Evolutionary conservation across 2,113 vertebrate genomes (phyloP).

Genomic region (Apodemus sylvaticus): DNA sequence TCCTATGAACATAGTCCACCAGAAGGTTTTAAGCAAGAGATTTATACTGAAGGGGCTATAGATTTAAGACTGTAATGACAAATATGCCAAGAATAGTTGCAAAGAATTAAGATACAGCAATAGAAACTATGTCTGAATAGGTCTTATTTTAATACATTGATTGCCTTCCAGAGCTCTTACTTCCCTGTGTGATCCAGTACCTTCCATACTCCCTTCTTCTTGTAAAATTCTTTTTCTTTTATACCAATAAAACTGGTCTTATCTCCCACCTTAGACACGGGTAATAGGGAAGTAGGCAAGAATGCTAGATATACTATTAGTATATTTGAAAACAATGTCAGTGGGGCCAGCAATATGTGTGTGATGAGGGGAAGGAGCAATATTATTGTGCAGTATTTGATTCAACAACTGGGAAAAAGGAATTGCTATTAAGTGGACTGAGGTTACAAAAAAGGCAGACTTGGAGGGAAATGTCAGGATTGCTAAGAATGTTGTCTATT

Average conservation of each 20-base stretch:
- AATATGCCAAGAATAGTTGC: background rate
- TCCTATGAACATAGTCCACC: no score
- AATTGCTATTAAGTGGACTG: constrained; percentile 10
- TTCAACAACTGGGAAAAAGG: background rate
- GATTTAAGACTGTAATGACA: background rate
- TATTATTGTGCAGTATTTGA: background rate
- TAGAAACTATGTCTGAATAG: background rate
- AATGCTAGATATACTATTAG: background rate
- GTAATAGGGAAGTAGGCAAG: background rate
- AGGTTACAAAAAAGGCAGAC: background rate
- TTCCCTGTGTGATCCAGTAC: background rate
- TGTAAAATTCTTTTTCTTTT: background rate
- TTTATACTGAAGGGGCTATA: background rate
- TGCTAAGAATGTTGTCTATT: constrained; percentile 47
- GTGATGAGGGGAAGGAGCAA: background rate
- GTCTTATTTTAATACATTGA: background rate
- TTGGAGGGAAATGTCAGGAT: background rate
- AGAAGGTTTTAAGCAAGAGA: background rate
- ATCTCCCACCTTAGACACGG: background rate
- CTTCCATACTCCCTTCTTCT: background rate
- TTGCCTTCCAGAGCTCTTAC: background rate
- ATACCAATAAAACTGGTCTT: background rate
- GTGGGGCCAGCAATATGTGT: background rate
- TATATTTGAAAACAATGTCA: constrained; percentile 30
- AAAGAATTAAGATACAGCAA: background rate